Evolutionary conservation across 2,797 vertebrate species (phyloP), one percentile per base, ranked within the genome.

Genomic region (Tapera naevia): DNA sequence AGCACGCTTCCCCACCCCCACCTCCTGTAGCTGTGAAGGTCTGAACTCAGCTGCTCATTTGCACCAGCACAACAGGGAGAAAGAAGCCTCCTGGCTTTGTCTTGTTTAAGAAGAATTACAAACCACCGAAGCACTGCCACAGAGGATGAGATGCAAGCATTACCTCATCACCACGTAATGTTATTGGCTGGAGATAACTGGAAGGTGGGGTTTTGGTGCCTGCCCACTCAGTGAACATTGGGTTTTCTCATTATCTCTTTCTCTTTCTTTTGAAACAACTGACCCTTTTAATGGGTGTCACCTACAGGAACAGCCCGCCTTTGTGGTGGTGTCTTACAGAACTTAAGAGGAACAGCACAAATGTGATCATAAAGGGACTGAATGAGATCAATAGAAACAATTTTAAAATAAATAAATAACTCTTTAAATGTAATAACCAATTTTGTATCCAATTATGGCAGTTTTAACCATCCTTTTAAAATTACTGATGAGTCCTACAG

Each of bases 111-210:
- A 41, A 79, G 80, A 78, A 90, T 87, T 39, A 12, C 41, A 85
- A 82, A 35, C 32, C 76, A 37, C 15, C 0, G 12, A 76, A 88
- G 69, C 3, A 0, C 73, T 56, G 76, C 76, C 18, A 3, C 22
- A 5, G 33, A 62, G 62, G 33, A n/a, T 3, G 5, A 35, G 43
- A 86, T 45, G 30, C 45, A 50, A 64, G 80, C 84, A 94, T 96
- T 95, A 95, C 86, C 80, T 96, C 95, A 96, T 61, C 80, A 13
- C 4, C 32, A 21, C 0, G 2, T 12, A 57, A 60, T 48, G 7
- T 23, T 74, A 96, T 96, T 96, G 94, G 96, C 94, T 95, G 92
- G 48, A 92, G 95, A 85, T 94, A 87, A 73, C 33, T 18, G 80
- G 81, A 85, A 85, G 88, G 78, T 86, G 88, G 91, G 80, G 43